phyloP scores from a whole-genome alignment of 1,140 invertebrate species.

The Drosophila tristis region DNA sequence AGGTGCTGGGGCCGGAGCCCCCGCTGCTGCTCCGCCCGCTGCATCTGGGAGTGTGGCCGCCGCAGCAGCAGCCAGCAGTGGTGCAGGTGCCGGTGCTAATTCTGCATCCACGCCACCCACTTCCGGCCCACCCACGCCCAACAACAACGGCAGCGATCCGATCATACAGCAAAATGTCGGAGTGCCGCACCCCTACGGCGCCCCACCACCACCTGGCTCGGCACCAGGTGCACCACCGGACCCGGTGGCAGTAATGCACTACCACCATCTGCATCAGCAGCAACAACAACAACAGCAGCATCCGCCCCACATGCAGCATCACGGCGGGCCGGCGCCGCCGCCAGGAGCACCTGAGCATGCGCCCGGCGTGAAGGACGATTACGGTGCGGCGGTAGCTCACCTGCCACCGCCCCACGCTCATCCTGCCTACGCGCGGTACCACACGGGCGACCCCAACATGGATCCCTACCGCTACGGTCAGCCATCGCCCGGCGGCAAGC shows the following conservation, averaged over 20 bases:
- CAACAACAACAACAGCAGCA: slow-evolving; percentile 75
- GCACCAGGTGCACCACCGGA: slow-evolving; percentile 63
- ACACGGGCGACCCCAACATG: slow-evolving; percentile 74
- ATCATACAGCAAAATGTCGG: slow-evolving; percentile 53
- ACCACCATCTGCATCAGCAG: slow-evolving; percentile 73
- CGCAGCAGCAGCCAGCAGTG: slow-evolving; percentile 33
- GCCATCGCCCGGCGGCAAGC: slow-evolving; percentile 63
- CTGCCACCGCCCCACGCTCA: slow-evolving; percentile 75
- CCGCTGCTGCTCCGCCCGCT: slow-evolving; percentile 45
- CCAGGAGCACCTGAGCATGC: slow-evolving; percentile 66
- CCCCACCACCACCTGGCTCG: slow-evolving; percentile 60
- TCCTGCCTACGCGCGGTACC: slow-evolving; percentile 79
- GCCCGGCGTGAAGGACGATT: slow-evolving; percentile 74
- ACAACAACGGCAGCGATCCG: slow-evolving; percentile 49
- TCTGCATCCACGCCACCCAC: slow-evolving; percentile 58
- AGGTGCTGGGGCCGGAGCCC: slow-evolving; percentile 43
- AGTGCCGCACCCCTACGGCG: slow-evolving; percentile 69
- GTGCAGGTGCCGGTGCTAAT: slow-evolving; percentile 25
- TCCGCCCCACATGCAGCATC: slow-evolving; percentile 72
- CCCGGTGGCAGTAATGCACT: slow-evolving; percentile 73
- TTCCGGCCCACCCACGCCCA: slow-evolving; percentile 73
- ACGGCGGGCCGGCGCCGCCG: slow-evolving; percentile 62
- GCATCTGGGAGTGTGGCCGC: slow-evolving; percentile 20
- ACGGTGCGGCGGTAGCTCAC: slow-evolving; percentile 62
- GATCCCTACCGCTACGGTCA: slow-evolving; percentile 83